Base-by-base conservation (phyloP, 37 sponge, comb jelly and placozoan species). In the Chondrilla cf. caribensis region DNA sequence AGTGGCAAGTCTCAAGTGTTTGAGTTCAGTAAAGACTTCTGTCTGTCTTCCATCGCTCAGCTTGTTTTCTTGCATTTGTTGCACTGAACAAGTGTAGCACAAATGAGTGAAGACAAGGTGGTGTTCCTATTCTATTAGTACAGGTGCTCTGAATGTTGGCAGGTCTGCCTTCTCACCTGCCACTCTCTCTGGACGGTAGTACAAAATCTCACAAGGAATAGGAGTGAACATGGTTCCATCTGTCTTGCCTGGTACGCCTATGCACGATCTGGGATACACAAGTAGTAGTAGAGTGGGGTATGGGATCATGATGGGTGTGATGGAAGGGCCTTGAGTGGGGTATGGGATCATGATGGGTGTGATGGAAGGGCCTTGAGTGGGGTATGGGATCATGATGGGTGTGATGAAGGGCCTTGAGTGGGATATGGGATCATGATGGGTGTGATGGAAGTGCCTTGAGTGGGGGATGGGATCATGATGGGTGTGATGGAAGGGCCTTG, bases 131-230 rank as follows among this genome's bases (percentile, higher is more conserved):
- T 19, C 17, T 55, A 17, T 19, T 17, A 55, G 17, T 55, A 19
- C 17, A 17, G 57, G 11, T 55, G 17, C 17, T 19, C 57, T 55
- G 57, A 19, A 19, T 11, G 17, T 55, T 19, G 17, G 57, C 17
- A 17, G 17, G 17, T 55, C 17, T 19, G 57, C 11, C 17, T 9
- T 29, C 82, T 26, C 44, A 41, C 67, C 87, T 19, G 91, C 95
- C 29, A 87, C 90, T 57, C 86, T 84, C 93, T 92, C 96, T n/a
- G 93, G 89, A 38, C 84, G 84, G 80, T 82, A 92, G 88, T 82
- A 86, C 58, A 76, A 79, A 38, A 93, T 65, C 68, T 89, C 83
- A 31, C 83, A 79, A 4, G 81, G 90, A 21, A 95, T 57, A 17
- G 76, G 76, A 73, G 76, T 73, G 43, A 73, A 73, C 11, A 73